Base-by-base conservation (phyloP, 1,140 invertebrate genomes). In the Trichonephila clavata region DNA sequence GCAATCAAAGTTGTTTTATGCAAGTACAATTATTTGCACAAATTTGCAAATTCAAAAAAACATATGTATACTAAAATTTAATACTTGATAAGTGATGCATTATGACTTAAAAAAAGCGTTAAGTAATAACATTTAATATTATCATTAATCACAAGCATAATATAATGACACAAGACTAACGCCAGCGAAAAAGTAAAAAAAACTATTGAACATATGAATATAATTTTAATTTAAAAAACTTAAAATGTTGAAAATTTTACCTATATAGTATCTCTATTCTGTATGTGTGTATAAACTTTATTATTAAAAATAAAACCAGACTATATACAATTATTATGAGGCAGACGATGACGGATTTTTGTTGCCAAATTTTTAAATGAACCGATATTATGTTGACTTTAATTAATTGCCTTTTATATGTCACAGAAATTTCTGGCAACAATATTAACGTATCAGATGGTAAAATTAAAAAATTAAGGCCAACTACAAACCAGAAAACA, bases 281-380 rank as follows among this genome's bases (percentile, higher is more conserved):
- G 60, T 39, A 3, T 27, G 60, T 39, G 2, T 39, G 32, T 87
- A 87, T 43, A 87, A 87, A 87, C 86, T 87, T 87, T 87, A 87
- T 63, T 87, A 39, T 27, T 87, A 63, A 87, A 63, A 87, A 87
- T 57, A 87, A 87, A 63, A 87, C 24, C 61, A 86, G 65, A 71
- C 61, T 89, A 89, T 89, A 89, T 89, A 89, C 65, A 89, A 59
- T 68, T 71, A 77, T 63, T 89, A 89, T 89, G 65, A 68, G 87
- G 63, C 71, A 65, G 71, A 65, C 63, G 60, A 59, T 63, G 59
- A 89, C 87, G 39, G 61, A 89, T 71, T 89, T 50, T 57, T 77
- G 61, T 89, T 89, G 87, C 87, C 87, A 89, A 43, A 63, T 71
- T 71, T 71, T 89, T 89, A 21, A n/a, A n/a, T 50, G 32, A 89